Conservation (phyloP, 2,797 vertebrate genomes). For the Delichon dasypus region DNA sequence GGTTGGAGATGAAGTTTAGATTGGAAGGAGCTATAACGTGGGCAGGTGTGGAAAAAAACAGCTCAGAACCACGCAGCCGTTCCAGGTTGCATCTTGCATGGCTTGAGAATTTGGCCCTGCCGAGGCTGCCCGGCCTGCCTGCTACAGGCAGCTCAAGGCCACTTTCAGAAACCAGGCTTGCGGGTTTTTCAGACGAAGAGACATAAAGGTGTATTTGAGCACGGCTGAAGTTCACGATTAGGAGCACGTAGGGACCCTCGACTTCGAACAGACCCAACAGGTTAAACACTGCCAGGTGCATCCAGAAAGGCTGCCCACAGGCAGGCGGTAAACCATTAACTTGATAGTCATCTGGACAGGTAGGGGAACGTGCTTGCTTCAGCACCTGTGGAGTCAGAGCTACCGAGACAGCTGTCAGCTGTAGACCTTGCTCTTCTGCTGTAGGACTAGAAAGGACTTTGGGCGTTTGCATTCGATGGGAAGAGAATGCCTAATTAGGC, state of each 20-base stretch:
- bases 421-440: neutral
- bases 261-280: neutral
- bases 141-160: neutral
- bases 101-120: neutral
- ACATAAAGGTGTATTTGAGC: neutral
- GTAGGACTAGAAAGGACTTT: neutral
- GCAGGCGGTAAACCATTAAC: neutral
- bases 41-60: too few species aligned
- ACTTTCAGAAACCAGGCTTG: neutral
- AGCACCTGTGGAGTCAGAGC: neutral
- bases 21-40: neutral
- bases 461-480: neutral
- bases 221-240: neutral
- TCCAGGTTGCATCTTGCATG: neutral
- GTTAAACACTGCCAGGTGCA: neutral
- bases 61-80: fast-evolving
- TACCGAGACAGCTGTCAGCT: neutral
- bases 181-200: neutral
- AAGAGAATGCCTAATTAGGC: neutral
- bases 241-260: neutral
- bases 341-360: slow-evolving; percentile 10
- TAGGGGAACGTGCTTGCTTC: neutral
- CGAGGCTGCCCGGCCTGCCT: neutral
- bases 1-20: neutral
- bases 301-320: neutral